Evolutionary conservation across 2,888 invertebrate genomes (phyloP).

Genomic region (Diachrysia chrysitis): DNA sequence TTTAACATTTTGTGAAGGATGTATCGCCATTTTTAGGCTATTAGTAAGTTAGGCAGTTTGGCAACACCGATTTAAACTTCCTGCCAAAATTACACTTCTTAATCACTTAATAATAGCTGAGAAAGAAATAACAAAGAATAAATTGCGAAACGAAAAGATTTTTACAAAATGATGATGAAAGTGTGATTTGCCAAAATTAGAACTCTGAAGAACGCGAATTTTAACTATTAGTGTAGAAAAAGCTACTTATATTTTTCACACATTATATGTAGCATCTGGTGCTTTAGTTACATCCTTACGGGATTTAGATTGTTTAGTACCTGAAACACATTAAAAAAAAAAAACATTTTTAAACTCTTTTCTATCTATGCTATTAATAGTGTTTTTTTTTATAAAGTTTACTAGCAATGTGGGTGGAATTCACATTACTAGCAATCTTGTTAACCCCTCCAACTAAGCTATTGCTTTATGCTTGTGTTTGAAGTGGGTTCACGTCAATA

Average conservation of each 20-base stretch:
- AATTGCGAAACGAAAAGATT: slow-evolving; percentile 33
- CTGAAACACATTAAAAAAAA: slow-evolving; percentile 52
- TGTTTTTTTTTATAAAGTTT: too few relatives aligned
- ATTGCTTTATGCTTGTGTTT: too few relatives aligned
- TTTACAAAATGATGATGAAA: slow-evolving; percentile 14
- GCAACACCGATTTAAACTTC: slow-evolving; percentile 18
- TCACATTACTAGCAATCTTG: too few relatives aligned
- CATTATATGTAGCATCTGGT: not conserved
- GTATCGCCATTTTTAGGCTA: not conserved
- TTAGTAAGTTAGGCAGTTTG: not conserved
- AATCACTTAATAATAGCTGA: slow-evolving; percentile 42
- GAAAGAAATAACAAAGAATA: slow-evolving; percentile 37
- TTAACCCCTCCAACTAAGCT: too few relatives aligned
- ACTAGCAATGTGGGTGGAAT: too few relatives aligned
- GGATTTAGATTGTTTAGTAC: slow-evolving; percentile 21
- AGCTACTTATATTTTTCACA: not conserved
- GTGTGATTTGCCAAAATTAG: not conserved
- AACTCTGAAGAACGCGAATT: too few relatives aligned
- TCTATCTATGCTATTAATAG: too few relatives aligned
- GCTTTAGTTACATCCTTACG: not conserved
- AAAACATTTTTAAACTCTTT: too few relatives aligned
- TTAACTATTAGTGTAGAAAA: too few relatives aligned
- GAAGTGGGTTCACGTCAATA: too few relatives aligned
- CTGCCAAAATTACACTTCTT: slow-evolving; percentile 44
- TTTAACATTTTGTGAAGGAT: not conserved